Base-by-base conservation (phyloP, 2,888 invertebrate species). In the Dysmachus trigonus region DNA sequence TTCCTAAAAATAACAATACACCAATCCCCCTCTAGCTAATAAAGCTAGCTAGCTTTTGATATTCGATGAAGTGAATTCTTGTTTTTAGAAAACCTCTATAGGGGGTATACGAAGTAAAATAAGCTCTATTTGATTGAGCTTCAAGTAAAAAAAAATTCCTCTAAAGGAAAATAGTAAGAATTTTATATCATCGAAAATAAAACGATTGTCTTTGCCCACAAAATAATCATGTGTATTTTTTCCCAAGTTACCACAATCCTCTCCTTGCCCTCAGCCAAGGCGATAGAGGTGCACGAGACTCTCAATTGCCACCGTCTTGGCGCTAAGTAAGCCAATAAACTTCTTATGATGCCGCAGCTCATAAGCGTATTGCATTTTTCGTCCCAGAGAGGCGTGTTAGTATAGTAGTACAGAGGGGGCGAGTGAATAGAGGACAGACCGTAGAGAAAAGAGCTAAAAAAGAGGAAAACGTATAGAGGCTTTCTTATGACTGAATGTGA, bases 241-340 rank as follows among this genome's bases (percentile, higher is more conserved):
- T 62, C 27, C 62, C 18, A 62, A 22, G 22, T 27, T 62, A 62
- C 62, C 62, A 27, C 62, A 27, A n/a, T 62, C 22, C 18, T 81
- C 81, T 51, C 81, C 81, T 81, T 81, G 81, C 31, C 51, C 81
- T 81, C 62, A 51, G n/a, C 81, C 81, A 81, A 81, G 53, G 53
- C 51, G 22, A 38, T 7, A 22, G 13, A 76, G n/a, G n/a, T 77
- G 47, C 62, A 62, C 53, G 81, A n/a, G 81, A 81, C 33, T 81
- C 53, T 81, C 53, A 81, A 81, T 51, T 81, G 81, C 53, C 31
- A 10, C 62, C 81, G 53, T 31, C 81, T 33, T 53, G 81, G 81
- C 62, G 81, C 62, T 81, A 81, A 81, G 81, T 81, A 81, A 81
- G 31, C 81, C 81, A 81, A 81, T 81, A 81, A 81, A 81, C 81